Conservation (phyloP, 1,140 invertebrate genomes). For the Hesperophylax magnus region DNA sequence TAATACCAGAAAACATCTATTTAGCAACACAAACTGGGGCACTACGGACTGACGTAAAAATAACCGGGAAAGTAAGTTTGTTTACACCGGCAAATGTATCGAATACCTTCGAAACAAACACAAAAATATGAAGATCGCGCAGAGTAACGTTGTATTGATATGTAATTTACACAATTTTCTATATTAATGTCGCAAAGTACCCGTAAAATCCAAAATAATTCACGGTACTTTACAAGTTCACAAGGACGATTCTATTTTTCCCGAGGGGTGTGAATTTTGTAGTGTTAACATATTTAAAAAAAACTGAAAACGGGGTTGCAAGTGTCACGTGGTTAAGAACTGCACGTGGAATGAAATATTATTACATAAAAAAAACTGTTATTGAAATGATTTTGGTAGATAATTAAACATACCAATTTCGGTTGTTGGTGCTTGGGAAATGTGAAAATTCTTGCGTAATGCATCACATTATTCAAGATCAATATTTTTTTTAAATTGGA, state of each 20-base stretch:
- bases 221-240: constrained; percentile 20
- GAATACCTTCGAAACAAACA: constrained; percentile 18
- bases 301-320: not conserved
- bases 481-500: too few species aligned
- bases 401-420: too few species aligned
- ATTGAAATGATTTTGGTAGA: too few species aligned
- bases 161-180: constrained; percentile 22
- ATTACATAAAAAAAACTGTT: too few species aligned
- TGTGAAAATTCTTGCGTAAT: too few species aligned
- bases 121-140: not conserved
- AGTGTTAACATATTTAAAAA: not conserved
- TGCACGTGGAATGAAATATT: too few species aligned
- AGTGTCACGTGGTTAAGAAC: too few species aligned
- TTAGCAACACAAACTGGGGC: constrained; percentile 21
- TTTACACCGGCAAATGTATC: constrained; percentile 68
- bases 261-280: constrained; percentile 31
- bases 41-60: constrained; percentile 54
- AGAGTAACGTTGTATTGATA: not conserved
- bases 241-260: constrained; percentile 38
- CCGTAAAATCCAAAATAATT: constrained; percentile 19
- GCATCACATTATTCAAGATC: too few species aligned
- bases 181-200: not conserved
- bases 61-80: constrained; percentile 69
- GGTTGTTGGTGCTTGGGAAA: too few species aligned
- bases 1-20: not conserved